Base-by-base conservation (phyloP, 2,888 invertebrate genomes). In the Diploptera punctata region DNA sequence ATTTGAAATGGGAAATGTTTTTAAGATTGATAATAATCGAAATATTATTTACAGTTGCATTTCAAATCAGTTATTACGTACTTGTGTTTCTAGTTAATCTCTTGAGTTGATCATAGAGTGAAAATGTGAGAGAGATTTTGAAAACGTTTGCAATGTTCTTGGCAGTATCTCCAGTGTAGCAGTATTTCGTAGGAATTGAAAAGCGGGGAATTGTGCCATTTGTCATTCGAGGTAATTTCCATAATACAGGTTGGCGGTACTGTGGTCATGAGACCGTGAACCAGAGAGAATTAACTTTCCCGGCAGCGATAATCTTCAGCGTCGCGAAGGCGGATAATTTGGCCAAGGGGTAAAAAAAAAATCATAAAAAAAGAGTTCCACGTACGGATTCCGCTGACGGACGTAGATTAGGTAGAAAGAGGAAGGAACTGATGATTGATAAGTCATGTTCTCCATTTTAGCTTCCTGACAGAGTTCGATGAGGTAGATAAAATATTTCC, bases 141-240 rank as follows among this genome's bases (percentile, higher is more conserved):
- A n/a, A n/a, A n/a, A n/a, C n/a, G n/a, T n/a, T n/a, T n/a, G n/a
- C n/a, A n/a, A n/a, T n/a, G n/a, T n/a, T n/a, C n/a, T n/a, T n/a
- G n/a, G n/a, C n/a, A n/a, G n/a, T n/a, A n/a, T n/a, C n/a, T n/a
- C n/a, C n/a, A n/a, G n/a, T n/a, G n/a, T n/a, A n/a, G n/a, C n/a
- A n/a, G n/a, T n/a, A n/a, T n/a, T n/a, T n/a, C n/a, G n/a, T 29
- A 29, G 24, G 29, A 57, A 57, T 57, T 57, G 57, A 57, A 57
- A 57, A 57, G 33, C 57, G 29, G 2, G 21, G 57, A 57, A 29
- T 29, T 57, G 57, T 29, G 31, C 31, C 57, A 57, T 57, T 57
- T 57, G 29, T 57, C 57, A 57, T 31, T 57, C 16, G n/a, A 54
- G 29, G 18, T 57, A 57, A 57, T 57, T 57, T 57, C 29, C 57